Base-by-base conservation (phyloP, 1,140 invertebrate species). In the Atta texana region DNA sequence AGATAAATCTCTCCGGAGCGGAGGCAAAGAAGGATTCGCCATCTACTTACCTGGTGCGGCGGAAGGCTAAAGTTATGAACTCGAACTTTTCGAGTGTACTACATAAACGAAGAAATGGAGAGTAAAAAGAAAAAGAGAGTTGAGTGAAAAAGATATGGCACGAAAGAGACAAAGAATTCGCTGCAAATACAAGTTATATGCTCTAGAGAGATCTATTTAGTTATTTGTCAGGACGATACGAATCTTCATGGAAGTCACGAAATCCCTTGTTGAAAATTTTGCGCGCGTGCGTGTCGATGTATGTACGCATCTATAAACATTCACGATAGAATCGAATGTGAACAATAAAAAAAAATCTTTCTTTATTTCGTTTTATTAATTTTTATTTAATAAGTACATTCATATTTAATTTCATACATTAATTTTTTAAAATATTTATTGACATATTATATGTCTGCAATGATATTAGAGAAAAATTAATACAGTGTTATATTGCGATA, bases 181-280 rank as follows among this genome's bases (percentile, higher is more conserved):
- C 53, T 24, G 53, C 16, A 66, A 88, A 59, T 82, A 76, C 74
- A 75, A 89, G 80, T 91, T 91, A 88, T 90, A 90, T 85, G 89
- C 88, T 85, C 89, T 51, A 21, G 61, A 68, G 82, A 44, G 86
- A 78, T 63, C 78, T 87, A 88, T 85, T 89, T 86, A 88, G 85
- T 89, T 90, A 91, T 92, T 91, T 92, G 90, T 92, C 91, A 89
- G 77, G 59, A 82, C 75, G 89, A 89, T 85, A 89, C 82, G 87
- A 92, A 92, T 92, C 88, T 91, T 88, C 71, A 74, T 49, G 84
- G 87, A 91, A 91, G 59, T 92, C 84, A 49, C 69, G 55, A 68
- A 87, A 75, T 88, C 57, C 72, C 78, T 28, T 21, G 72, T 68
- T 24, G 80, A 77, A 90, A 86, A 86, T 84, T 82, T 87, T 59